Evolutionary conservation across 2,888 invertebrate genomes (phyloP).

Genomic region (Heliconius aoede): DNA sequence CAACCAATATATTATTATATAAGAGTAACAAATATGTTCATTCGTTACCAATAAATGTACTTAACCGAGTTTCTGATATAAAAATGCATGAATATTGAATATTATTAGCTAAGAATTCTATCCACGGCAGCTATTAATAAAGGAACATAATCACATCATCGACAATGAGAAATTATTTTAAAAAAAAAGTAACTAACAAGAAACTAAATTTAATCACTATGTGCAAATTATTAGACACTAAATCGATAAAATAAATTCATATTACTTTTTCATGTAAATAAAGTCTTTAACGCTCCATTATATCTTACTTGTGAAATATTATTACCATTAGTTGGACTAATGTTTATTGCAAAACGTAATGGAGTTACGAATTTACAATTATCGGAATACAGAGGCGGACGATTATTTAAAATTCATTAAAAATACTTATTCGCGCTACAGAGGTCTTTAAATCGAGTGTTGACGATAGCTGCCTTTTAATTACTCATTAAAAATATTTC

Average conservation of each 20-base stretch:
- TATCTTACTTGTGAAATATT: constrained; percentile 45
- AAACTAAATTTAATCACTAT: constrained; percentile 76
- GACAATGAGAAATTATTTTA: constrained; percentile 58
- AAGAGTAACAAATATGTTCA: constrained; percentile 22
- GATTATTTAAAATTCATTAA: constrained; percentile 20
- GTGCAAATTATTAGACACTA: constrained; percentile 64
- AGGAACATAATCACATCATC: constrained; percentile 75
- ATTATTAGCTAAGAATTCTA: constrained; percentile 52
- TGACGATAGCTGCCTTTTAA: constrained; percentile 17
- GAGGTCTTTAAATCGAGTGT: background rate
- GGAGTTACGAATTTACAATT: constrained; percentile 8
- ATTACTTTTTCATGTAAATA: constrained; percentile 69
- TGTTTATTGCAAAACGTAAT: constrained; percentile 20
- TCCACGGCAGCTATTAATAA: constrained; percentile 55
- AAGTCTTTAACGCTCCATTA: constrained; percentile 70
- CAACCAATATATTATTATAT: background rate
- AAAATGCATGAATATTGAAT: constrained; percentile 51
- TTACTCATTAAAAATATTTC: background rate
- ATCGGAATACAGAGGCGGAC: constrained; percentile 27
- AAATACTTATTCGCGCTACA: constrained; percentile 3
- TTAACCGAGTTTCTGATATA: constrained; percentile 37
- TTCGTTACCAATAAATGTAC: constrained; percentile 36
- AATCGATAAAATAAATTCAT: constrained; percentile 68
- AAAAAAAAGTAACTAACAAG: constrained; percentile 62
- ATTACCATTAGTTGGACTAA: constrained; percentile 36